Percentiles rank a stretch among this genome's conserved stretches.
Evolutionary conservation across 1,140 invertebrate species (phyloP).

Genomic region (Drosophila mayri): DNA sequence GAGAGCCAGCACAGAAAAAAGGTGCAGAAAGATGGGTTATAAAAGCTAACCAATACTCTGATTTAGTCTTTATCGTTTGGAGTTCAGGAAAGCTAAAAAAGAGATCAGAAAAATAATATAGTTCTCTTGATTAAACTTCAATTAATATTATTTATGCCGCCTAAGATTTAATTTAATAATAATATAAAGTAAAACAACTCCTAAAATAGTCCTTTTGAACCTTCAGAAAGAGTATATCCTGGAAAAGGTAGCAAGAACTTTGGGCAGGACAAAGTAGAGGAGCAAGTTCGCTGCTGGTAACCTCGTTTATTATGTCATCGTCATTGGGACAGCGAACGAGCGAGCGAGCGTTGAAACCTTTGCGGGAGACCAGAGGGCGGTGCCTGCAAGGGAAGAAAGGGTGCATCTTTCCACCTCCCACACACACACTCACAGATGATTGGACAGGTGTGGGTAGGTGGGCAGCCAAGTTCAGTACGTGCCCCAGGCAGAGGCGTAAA

Average conservation of each 20-base stretch:
- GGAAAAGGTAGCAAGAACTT: slow-evolving; percentile 33
- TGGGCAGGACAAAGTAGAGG: slow-evolving; percentile 55
- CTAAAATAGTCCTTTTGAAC: too few species aligned
- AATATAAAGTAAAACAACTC: not conserved
- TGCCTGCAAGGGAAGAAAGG: slow-evolving; percentile 7
- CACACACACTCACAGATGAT: slow-evolving; percentile 23
- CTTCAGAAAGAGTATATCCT: slow-evolving; percentile 2
- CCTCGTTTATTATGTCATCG: slow-evolving; percentile 78
- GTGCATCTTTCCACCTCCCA: not conserved
- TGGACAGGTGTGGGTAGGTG: slow-evolving; percentile 9
- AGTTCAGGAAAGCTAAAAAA: too few species aligned
- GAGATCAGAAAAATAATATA: not conserved
- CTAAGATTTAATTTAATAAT: not conserved
- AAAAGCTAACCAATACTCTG: not conserved
- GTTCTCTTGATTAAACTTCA: not conserved
- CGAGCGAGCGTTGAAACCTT: slow-evolving; percentile 52
- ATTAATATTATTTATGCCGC: not conserved
- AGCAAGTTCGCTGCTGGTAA: slow-evolving; percentile 55
- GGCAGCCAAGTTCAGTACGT: slow-evolving; percentile 33
- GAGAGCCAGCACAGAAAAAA: slow-evolving; percentile 38
- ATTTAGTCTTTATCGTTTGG: not conserved
- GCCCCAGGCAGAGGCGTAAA: slow-evolving; percentile 27
- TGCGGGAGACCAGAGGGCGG: slow-evolving; percentile 45
- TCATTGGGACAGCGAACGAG: slow-evolving; percentile 44
- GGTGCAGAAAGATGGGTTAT: not conserved